A percentile compares a stretch with the other conserved stretches of the same genome.
Conservation (phyloP, 2,888 invertebrate genomes). For the Dyspetes luteomarginatus region DNA sequence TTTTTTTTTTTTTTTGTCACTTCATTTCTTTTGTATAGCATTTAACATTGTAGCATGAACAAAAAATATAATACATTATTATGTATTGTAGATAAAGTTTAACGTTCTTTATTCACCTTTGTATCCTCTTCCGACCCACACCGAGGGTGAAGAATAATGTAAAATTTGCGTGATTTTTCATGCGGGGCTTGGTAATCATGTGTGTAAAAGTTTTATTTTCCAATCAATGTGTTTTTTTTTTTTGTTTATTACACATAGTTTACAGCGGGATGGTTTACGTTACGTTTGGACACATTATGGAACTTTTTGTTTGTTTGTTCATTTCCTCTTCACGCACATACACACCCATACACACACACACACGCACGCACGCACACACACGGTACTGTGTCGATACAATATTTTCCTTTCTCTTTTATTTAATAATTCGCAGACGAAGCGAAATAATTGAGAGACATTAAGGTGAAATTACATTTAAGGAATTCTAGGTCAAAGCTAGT, state of each 20-base stretch:
- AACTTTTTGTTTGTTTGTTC: conserved; percentile 32
- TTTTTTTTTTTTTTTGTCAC: conserved; percentile 65
- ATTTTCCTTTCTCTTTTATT: conserved; percentile 7
- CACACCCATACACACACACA: conserved; percentile 16
- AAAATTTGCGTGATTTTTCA: background rate
- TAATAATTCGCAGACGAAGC: conserved; percentile 40
- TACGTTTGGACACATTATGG: conserved; percentile 52
- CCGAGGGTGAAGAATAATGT: background rate
- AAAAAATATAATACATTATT: conserved; percentile 70
- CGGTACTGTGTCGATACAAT: conserved; percentile 11
- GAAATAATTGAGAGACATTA: conserved; percentile 25
- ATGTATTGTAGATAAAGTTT: conserved; percentile 62
- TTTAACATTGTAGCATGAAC: conserved; percentile 76
- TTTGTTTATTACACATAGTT: conserved; percentile 70
- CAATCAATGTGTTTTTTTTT: conserved; percentile 66
- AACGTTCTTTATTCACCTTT: conserved; percentile 2
- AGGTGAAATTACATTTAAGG: conserved; percentile 34
- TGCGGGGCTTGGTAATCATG: conserved; percentile 47
- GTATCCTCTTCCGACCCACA: background rate
- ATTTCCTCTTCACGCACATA: conserved; percentile 5
- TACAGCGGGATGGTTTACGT: conserved; percentile 66
- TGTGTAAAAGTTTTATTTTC: conserved; percentile 73
- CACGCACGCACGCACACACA: conserved; percentile 15
- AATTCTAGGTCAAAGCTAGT: conserved; percentile 50
- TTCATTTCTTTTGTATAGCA: conserved; percentile 78